These are phyloP conservation scores for Ctenoplectra terminalis DNA, from an alignment of 1,140 invertebrate species.

Conservation along the genomic window DNA sequence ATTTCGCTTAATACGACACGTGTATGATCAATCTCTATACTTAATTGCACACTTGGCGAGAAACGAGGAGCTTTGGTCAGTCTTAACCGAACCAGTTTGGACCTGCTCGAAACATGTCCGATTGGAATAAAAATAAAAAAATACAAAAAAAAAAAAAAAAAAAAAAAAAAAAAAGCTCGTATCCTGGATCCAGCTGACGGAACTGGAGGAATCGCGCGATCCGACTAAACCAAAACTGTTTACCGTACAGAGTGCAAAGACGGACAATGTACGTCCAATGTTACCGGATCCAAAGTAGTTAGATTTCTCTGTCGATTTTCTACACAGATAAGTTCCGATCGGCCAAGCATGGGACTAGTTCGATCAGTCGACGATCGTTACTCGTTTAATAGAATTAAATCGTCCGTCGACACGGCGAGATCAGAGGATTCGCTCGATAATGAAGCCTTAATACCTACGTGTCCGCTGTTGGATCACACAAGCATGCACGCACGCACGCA, in stretches of 20 bases:
- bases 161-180: too few species aligned
- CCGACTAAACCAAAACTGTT: too few species aligned
- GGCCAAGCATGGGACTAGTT: too few species aligned
- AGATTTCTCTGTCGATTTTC: too few species aligned
- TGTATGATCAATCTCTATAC: background rate
- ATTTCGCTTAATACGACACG: background rate
- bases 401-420: background rate
- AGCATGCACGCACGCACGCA: background rate
- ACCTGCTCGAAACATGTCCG: background rate
- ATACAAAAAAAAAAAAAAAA: too few species aligned
- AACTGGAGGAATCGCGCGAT: background rate
- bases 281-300: background rate
- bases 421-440: background rate
- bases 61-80: background rate
- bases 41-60: background rate
- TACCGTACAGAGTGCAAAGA: too few species aligned
- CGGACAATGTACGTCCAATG: background rate
- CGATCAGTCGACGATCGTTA: too few species aligned
- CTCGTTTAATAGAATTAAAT: too few species aligned
- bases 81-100: background rate
- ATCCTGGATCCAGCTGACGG: background rate
- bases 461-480: too few species aligned
- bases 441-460: too few species aligned
- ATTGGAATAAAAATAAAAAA: background rate
- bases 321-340: too few species aligned